Evolutionary conservation across 1,140 invertebrate genomes (phyloP).

Genomic region (Oreohelix idahoensis): DNA sequence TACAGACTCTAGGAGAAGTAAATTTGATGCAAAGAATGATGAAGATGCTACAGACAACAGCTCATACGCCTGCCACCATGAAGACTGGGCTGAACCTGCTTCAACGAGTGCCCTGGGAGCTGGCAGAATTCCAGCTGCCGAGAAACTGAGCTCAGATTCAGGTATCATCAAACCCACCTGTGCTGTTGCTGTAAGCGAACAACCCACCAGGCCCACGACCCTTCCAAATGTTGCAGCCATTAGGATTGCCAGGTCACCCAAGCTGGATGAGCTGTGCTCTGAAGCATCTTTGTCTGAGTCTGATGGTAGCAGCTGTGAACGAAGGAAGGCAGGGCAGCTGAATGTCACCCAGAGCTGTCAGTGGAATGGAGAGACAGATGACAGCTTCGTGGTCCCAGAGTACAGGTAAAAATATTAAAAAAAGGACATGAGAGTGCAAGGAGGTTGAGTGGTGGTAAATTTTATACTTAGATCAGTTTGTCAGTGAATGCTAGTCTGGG

Average conservation of each 20-base stretch:
- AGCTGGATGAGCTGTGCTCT: constrained; percentile 2
- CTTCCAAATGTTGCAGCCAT: not conserved
- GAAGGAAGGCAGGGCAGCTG: not conserved
- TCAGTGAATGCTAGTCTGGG: too few species aligned
- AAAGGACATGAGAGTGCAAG: too few species aligned
- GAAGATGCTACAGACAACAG: not conserved
- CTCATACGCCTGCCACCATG: not conserved
- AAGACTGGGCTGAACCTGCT: not conserved
- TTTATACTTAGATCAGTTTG: too few species aligned
- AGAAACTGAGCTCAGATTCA: not conserved
- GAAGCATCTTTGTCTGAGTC: constrained; percentile 8
- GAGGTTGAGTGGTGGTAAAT: too few species aligned
- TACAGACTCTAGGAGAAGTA: not conserved
- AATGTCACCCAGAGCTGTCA: constrained; percentile 8
- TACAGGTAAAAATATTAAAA: too few species aligned
- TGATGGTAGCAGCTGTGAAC: constrained; percentile 1
- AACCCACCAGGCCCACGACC: not conserved
- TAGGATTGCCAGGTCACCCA: not conserved
- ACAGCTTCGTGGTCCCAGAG: not conserved
- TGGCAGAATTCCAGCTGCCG: not conserved
- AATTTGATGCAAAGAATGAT: not conserved
- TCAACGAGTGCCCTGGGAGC: not conserved
- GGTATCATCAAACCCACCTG: not conserved
- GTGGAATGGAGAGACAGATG: constrained; percentile 6
- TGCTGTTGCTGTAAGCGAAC: not conserved